These are phyloP conservation scores for Salarias fasciatus DNA, from an alignment of 2,797 vertebrate genomes.

Conservation along the genomic window DNA sequence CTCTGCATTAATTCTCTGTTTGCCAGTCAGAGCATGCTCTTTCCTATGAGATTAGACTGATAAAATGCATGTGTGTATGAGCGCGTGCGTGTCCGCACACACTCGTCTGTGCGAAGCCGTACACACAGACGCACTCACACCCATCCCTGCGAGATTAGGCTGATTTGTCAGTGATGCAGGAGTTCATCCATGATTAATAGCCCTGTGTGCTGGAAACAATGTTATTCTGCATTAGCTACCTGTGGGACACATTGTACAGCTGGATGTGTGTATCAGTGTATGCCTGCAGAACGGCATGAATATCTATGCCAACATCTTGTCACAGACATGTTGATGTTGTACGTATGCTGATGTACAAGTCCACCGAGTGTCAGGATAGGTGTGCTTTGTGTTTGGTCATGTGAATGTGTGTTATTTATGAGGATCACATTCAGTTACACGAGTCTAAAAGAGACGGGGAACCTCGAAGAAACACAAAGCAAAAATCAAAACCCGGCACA, in stretches of 20 bases:
- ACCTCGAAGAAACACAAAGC: slow-evolving; percentile 38
- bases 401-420: slow-evolving; percentile 58
- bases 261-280: slow-evolving; percentile 50
- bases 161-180: slow-evolving; percentile 85
- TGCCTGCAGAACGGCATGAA: slow-evolving; percentile 42
- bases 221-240: slow-evolving; percentile 84
- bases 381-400: slow-evolving; percentile 14
- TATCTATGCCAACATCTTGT: slow-evolving; percentile 62
- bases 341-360: slow-evolving; percentile 47
- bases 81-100: slow-evolving; percentile 26
- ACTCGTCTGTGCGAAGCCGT: no score
- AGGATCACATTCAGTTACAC: slow-evolving; percentile 18
- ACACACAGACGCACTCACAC: slow-evolving; percentile 38
- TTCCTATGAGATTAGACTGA: slow-evolving; percentile 78
- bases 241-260: slow-evolving; percentile 69
- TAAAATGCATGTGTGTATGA: slow-evolving; percentile 66
- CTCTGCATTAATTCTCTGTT: slow-evolving; percentile 80
- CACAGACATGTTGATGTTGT: slow-evolving; percentile 50
- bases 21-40: slow-evolving; percentile 79
- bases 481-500: slow-evolving; percentile 26
- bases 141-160: slow-evolving; percentile 79
- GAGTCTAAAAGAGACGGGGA: slow-evolving; percentile 34
- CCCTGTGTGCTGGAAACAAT: slow-evolving; percentile 78
- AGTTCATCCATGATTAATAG: slow-evolving; percentile 88
- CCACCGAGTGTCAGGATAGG: slow-evolving; percentile 30